phyloP scores from a whole-genome alignment of 2,113 vertebrate genomes.

The Pachypanchax playfairii region DNA sequence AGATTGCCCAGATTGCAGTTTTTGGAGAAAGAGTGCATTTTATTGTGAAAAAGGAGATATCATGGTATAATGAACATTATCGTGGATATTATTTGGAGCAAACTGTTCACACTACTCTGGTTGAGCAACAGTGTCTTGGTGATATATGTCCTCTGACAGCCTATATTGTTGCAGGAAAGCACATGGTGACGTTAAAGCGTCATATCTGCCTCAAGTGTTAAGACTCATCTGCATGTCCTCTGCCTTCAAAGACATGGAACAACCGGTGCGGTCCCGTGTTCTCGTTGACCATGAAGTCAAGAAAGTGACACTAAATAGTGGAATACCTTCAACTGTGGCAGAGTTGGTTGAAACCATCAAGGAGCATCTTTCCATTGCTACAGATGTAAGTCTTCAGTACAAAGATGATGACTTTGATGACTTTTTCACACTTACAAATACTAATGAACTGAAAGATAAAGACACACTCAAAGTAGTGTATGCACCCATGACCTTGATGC shows the following conservation, averaged over 20 bases:
- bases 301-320: neutral
- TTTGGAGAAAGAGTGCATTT: constrained; percentile 38
- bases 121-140: constrained; percentile 41
- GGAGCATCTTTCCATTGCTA: constrained; percentile 8
- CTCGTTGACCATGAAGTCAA: neutral
- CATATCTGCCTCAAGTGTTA: constrained; percentile 3
- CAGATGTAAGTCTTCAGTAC: constrained; percentile 22
- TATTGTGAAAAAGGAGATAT: constrained; percentile 39
- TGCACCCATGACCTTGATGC: neutral
- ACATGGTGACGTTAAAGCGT: neutral
- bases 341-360: neutral
- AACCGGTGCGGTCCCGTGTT: neutral
- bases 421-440: constrained; percentile 40
- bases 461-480: constrained; percentile 46
- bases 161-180: constrained; percentile 16
- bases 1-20: constrained; percentile 46
- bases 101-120: constrained; percentile 18
- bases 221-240: neutral
- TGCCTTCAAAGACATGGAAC: constrained; percentile 4
- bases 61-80: constrained; percentile 48
- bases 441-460: constrained; percentile 39
- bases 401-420: constrained; percentile 48
- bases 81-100: constrained; percentile 49
- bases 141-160: constrained; percentile 48
- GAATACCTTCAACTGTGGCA: neutral